Evolutionary conservation across 2,888 invertebrate genomes (phyloP), one percentile per base, ranked within the genome.

Genomic region (Euproctis similis): DNA sequence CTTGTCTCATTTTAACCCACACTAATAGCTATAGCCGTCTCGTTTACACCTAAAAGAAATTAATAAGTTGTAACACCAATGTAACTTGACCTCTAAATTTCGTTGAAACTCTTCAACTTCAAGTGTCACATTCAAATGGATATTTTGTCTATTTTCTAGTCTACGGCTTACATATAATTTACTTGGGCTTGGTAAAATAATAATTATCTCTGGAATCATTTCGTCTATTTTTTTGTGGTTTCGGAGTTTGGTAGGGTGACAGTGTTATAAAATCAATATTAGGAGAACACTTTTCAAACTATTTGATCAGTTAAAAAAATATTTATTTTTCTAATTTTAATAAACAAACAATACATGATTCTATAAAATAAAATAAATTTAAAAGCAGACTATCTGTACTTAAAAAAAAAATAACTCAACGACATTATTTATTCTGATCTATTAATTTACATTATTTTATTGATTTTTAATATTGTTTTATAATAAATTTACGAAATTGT

Each of bases 131-230:
- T 18, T 19, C 12, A n/a, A 8, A 9, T 41, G 28, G 42, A 3
- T 1, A 4, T 1, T 6, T 12, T 1, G 21, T 14, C 47, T 51
- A 50, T 49, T 45, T 51, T 40, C 52, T 52, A 52, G 38, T 21
- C 36, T 24, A 27, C 28, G 28, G 19, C 26, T 26, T 45, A 42
- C 45, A 50, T 71, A 70, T 77, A 78, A 78, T 78, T 76, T 71
- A 72, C 69, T 60, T 49, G 52, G 53, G 51, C 42, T 42, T 56
- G 56, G 73, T 76, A 71, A 77, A 78, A 75, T 74, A 73, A 75
- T 80, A 71, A 78, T 77, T 76, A 77, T 66, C 67, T 67, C 30
- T 56, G 52, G 59, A 42, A 38, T 54, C 58, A 58, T 57, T 58
- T 59, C 62, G 64, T 60, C 54, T 55, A 43, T 49, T 59, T 54